Percentiles rank a stretch among this genome's conserved stretches.
Evolutionary conservation across 1,140 invertebrate genomes (phyloP).

Genomic region (Drosophila auraria): DNA sequence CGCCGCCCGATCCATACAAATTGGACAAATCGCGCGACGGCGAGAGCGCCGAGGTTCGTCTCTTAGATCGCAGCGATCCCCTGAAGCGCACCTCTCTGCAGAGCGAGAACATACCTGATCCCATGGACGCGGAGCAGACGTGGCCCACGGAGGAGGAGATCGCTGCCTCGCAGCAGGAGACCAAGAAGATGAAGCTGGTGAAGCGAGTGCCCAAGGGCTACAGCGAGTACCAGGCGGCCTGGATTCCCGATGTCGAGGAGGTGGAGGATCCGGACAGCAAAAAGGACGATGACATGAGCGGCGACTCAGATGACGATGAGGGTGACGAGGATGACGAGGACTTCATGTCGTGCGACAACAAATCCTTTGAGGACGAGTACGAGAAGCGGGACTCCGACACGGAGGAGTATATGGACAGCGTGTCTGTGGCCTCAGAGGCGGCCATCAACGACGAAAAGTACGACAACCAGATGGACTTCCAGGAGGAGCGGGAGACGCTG

Average conservation of each 20-base stretch:
- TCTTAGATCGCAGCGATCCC: conserved; percentile 90
- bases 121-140: conserved; percentile 98
- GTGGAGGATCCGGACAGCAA: conserved; percentile 87
- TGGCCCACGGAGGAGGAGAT: conserved; percentile 98
- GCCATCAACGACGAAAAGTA: conserved; percentile 88
- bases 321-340: conserved; percentile 77
- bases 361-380: conserved; percentile 87
- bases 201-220: conserved; percentile 95
- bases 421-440: conserved; percentile 89
- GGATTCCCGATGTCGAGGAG: conserved; percentile 93
- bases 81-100: conserved; percentile 91
- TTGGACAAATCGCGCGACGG: conserved; percentile 86
- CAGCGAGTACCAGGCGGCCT: conserved; percentile 98
- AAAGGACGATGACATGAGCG: conserved; percentile 84
- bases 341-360: conserved; percentile 89
- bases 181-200: conserved; percentile 88
- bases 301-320: conserved; percentile 53
- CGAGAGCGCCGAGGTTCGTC: conserved; percentile 74
- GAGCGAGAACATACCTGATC: conserved; percentile 93
- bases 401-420: conserved; percentile 89
- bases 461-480: conserved; percentile 90
- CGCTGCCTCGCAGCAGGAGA: conserved; percentile 88
- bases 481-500: conserved; percentile 90
- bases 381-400: conserved; percentile 86
- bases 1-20: conserved; percentile 90